Conservation (phyloP, 2,888 invertebrate species). For the Ichneumoninae sp. region DNA sequence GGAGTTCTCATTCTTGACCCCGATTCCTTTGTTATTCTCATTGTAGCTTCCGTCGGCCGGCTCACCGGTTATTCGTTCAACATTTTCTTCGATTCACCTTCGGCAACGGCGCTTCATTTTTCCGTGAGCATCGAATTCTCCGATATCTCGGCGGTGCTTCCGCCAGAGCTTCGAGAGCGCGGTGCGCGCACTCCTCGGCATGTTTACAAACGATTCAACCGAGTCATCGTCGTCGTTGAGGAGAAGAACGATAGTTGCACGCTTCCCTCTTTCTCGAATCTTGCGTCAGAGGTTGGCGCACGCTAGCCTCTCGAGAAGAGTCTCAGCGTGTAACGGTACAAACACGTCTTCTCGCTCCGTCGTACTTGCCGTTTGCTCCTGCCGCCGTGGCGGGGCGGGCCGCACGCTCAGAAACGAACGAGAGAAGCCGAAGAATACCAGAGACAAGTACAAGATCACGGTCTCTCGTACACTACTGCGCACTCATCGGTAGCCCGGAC, state of each 20-base stretch:
- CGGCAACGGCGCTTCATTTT: background rate
- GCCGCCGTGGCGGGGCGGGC: constrained; percentile 10
- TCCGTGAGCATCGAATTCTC: constrained; percentile 23
- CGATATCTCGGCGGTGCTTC: background rate
- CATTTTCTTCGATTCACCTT: constrained; percentile 33
- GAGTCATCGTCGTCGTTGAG: constrained; percentile 50
- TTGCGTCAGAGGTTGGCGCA: constrained; percentile 58
- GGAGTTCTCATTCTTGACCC: constrained; percentile 39
- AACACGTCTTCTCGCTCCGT: constrained; percentile 37
- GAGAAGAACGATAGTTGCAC: constrained; percentile 20
- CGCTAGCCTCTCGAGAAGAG: constrained; percentile 42
- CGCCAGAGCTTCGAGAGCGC: background rate
- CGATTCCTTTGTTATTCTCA: constrained; percentile 17
- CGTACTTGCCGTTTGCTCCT: background rate
- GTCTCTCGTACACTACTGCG: constrained; percentile 54
- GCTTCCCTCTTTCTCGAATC: constrained; percentile 41
- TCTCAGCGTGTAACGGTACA: constrained; percentile 59
- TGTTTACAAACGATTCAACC: constrained; percentile 64
- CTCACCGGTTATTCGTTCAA: background rate
- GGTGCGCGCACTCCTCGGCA: constrained; percentile 21
- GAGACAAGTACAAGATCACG: constrained; percentile 64
- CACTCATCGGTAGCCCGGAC: background rate
- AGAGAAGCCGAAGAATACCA: constrained; percentile 45
- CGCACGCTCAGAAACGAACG: constrained; percentile 6
- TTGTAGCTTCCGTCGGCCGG: background rate